Percentiles rank a stretch among this genome's conserved stretches.
phyloP scores from a whole-genome alignment of 2,797 vertebrate species.

The Sebastes elongatus region DNA sequence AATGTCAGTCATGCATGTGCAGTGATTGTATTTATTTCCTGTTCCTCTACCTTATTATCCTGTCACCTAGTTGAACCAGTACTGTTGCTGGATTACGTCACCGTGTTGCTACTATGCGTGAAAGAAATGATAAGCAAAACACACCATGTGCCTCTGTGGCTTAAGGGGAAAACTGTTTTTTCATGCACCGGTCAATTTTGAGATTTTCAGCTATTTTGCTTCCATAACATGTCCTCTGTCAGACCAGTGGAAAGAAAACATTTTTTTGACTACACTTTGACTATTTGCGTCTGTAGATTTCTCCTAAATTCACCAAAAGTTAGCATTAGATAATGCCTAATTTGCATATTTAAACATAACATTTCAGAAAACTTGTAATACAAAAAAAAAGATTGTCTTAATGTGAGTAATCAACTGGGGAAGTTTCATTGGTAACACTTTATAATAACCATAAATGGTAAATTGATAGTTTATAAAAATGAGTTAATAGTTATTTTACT shows the following conservation, averaged over 20 bases:
- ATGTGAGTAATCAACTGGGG: background rate
- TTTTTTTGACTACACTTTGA: no score
- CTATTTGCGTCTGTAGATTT: no score
- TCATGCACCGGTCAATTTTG: no score
- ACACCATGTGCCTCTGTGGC: background rate
- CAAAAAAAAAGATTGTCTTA: background rate
- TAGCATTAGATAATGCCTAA: background rate
- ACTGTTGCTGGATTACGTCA: background rate
- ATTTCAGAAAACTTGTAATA: background rate
- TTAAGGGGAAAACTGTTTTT: background rate
- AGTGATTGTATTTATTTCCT: slow-evolving; percentile 16
- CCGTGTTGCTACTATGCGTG: background rate
- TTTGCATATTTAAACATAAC: background rate
- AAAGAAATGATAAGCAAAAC: background rate
- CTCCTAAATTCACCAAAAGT: no score
- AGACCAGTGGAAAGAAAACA: no score
- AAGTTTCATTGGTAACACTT: background rate
- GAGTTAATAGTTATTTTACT: no score
- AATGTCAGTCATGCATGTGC: background rate
- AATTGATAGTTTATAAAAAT: no score
- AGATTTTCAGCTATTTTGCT: no score
- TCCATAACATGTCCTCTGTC: no score
- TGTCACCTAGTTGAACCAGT: slow-evolving; percentile 5
- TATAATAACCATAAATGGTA: no score
- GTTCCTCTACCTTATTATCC: slow-evolving; percentile 2